Conservation (phyloP, 2,113 vertebrate genomes). For the Falcunculus frontatus region DNA sequence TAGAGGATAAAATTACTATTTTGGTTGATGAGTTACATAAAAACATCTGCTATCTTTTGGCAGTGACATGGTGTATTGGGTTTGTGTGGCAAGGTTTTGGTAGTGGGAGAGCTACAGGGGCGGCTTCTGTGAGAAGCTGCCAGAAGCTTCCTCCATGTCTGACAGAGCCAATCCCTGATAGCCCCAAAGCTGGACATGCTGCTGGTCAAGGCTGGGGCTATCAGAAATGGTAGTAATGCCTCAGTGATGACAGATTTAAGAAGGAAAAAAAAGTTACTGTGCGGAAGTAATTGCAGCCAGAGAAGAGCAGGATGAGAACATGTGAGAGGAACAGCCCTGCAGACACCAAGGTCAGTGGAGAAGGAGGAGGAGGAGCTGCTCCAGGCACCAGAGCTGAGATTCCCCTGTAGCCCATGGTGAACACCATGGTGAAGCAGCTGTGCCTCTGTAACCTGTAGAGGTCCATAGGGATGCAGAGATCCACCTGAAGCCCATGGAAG, state of each 20-base stretch:
- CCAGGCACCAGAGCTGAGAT: neutral
- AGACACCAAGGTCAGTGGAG: neutral
- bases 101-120: rapidly evolving
- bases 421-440: neutral
- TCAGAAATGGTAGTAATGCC: neutral
- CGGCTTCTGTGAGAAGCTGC: neutral
- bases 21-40: neutral
- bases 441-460: neutral
- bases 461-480: neutral
- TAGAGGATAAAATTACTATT: neutral
- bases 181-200: neutral
- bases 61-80: neutral
- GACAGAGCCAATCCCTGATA: neutral
- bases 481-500: rapidly evolving
- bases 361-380: neutral
- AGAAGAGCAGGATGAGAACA: rapidly evolving
- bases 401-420: neutral
- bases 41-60: neutral
- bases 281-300: neutral
- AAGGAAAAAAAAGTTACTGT: neutral
- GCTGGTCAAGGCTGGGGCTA: neutral
- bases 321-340: neutral
- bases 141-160: neutral
- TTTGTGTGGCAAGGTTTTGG: neutral
- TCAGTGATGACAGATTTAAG: neutral